Percentiles rank a stretch among this genome's conserved stretches.
Conservation (phyloP, 1,140 invertebrate species). For the Pseudomyrmex dendroicus region DNA sequence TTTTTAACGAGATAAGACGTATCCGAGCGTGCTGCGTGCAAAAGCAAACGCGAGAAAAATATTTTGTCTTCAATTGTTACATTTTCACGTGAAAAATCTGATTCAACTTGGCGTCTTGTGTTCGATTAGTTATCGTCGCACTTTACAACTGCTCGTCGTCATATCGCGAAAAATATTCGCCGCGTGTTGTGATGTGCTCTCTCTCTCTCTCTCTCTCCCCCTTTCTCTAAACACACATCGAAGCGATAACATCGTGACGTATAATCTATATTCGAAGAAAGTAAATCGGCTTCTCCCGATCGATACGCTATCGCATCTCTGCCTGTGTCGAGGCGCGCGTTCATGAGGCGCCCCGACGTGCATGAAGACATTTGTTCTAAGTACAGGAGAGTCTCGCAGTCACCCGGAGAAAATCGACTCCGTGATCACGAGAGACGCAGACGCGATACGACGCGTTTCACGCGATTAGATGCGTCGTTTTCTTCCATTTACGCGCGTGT, state of each 20-base stretch:
- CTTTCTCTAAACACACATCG: background rate
- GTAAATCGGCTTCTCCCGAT: constrained; percentile 21
- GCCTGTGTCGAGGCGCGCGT: background rate
- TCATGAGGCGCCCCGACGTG: background rate
- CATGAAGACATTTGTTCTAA: constrained; percentile 42
- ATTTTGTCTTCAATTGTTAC: too few relatives aligned
- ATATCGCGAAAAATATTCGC: background rate
- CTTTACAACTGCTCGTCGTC: background rate
- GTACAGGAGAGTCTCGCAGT: constrained; percentile 10
- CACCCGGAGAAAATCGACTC: constrained; percentile 8
- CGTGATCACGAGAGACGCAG: constrained; percentile 11
- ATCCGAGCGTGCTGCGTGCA: too few relatives aligned
- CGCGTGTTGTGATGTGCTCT: too few relatives aligned
- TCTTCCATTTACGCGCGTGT: constrained; percentile 8
- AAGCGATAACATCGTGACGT: constrained; percentile 14
- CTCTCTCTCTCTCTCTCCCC: too few relatives aligned
- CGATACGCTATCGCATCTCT: constrained; percentile 5
- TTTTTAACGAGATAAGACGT: too few relatives aligned
- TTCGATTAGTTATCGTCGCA: constrained; percentile 6
- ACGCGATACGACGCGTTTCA: constrained; percentile 32
- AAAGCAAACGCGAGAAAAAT: too few relatives aligned
- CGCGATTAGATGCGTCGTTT: constrained; percentile 15
- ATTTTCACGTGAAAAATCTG: background rate
- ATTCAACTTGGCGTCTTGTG: background rate
- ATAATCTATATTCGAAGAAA: constrained; percentile 14